Base-by-base conservation (phyloP, 2,888 invertebrate genomes). In the Polia nebulosa region DNA sequence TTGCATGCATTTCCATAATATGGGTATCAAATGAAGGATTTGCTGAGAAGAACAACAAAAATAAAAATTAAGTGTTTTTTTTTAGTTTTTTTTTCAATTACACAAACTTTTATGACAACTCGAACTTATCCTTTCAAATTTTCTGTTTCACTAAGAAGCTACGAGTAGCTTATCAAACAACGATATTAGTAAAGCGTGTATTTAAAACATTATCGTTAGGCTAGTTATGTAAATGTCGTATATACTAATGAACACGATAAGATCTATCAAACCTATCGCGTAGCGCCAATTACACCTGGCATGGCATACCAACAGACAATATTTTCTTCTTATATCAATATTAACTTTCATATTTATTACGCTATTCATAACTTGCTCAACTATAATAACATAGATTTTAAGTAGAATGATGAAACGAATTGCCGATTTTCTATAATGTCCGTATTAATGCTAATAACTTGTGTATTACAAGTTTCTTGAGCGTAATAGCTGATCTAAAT, bases 401-500 rank as follows among this genome's bases (percentile, higher is more conserved):
- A 87, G 22, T 44, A 81, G 84, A 85, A 88, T 84, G 84, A 87
- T 80, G 90, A 91, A 93, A 92, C 87, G 89, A 89, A 91, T 88
- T 90, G 90, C 89, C 87, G 87, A 89, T 88, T 89, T 90, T 90
- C 88, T 89, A 84, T 93, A 93, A 92, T 91, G 86, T 82, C 84
- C 84, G 83, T 91, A 89, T 91, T 93, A 91, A 91, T 89, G 86
- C 89, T 93, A 90, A 93, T 94, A 92, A 94, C 90, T 91, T 88
- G 88, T 81, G 89, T 88, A 95, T 95, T 95, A 95, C 90, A 85
- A 85, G 92, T 91, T 89, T 92, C 90, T 92, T 90, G 88, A 90
- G 86, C 88, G 89, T 94, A 94, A 95, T 94, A 89, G 91, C 88
- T 89, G 92, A 89, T 90, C 90, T 93, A 89, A 94, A 92, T 92